These are phyloP conservation scores for Macrobrachium rosenbergii DNA, from an alignment of 1,140 invertebrate genomes.

Conservation along the genomic window DNA sequence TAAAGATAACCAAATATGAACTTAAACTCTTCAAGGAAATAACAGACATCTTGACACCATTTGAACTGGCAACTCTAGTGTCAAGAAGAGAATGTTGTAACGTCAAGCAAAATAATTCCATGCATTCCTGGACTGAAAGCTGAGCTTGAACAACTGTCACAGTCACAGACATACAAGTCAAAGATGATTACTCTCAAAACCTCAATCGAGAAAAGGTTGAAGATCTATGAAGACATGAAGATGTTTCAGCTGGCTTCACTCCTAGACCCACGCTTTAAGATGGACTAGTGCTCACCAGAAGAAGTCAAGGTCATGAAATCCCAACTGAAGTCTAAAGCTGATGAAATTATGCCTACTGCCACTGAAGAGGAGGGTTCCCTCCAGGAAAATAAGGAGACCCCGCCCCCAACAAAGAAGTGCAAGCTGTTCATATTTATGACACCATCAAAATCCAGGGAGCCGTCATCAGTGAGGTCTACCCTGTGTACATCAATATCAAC, in stretches of 20 bases:
- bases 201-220: constrained; percentile 23
- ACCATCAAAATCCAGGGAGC: constrained; percentile 16
- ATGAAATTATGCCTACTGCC: constrained; percentile 7
- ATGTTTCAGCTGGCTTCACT: constrained; percentile 30
- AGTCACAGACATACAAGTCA: constrained; percentile 30
- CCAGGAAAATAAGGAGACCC: not conserved
- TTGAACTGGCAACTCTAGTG: constrained; percentile 36
- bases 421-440: constrained; percentile 35
- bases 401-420: constrained; percentile 30
- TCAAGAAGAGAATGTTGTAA: constrained; percentile 25
- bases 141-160: constrained; percentile 39
- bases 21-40: constrained; percentile 34
- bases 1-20: constrained; percentile 40
- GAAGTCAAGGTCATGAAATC: constrained; percentile 20
- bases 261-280: constrained; percentile 33
- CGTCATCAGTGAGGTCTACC: constrained; percentile 19
- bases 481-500: too few species aligned
- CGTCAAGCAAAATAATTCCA: constrained; percentile 42
- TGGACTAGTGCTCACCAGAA: constrained; percentile 43
- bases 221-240: constrained; percentile 39
- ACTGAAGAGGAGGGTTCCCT: not conserved
- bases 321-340: constrained; percentile 12
- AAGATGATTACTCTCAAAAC: constrained; percentile 35
- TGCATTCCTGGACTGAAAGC: constrained; percentile 39
- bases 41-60: constrained; percentile 32